Percentiles rank a stretch among this genome's conserved stretches.
Conservation (phyloP, 2,888 invertebrate genomes). For the Dugesia japonica region DNA sequence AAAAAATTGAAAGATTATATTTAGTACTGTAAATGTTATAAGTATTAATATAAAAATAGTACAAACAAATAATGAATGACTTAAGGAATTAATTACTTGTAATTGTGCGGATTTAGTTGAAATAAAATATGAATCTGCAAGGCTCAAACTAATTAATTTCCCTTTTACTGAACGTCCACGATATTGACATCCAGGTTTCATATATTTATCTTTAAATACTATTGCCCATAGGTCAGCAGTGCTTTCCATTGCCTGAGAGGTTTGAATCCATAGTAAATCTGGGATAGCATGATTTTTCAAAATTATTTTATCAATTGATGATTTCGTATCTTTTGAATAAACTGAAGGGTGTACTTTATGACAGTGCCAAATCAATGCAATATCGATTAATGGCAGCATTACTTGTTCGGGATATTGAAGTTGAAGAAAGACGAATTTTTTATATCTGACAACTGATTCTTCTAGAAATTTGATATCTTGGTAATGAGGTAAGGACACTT, state of each 20-base stretch:
- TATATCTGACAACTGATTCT: conserved; percentile 46
- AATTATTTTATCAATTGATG: conserved; percentile 44
- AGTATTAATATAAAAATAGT: no score
- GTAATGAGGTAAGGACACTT: conserved; percentile 51
- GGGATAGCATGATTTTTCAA: conserved; percentile 50
- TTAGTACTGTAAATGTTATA: no score
- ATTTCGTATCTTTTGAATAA: conserved; percentile 42
- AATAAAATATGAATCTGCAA: conserved; percentile 40
- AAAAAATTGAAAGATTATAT: no score
- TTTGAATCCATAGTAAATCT: conserved; percentile 41
- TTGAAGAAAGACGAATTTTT: conserved; percentile 48
- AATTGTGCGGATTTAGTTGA: conserved; percentile 39
- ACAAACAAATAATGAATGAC: no score
- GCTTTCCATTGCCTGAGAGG: conserved; percentile 42
- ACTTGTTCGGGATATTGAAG: conserved; percentile 47
- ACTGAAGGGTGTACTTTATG: conserved; percentile 48
- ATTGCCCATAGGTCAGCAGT: conserved; percentile 48
- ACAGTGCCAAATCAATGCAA: conserved; percentile 50
- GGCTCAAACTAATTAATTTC: conserved; percentile 44
- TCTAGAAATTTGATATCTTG: conserved; percentile 47
- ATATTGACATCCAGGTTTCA: conserved; percentile 49
- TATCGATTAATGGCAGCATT: conserved; percentile 51
- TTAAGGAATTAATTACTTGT: conserved; percentile 26
- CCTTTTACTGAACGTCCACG: conserved; percentile 48
- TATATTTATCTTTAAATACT: conserved; percentile 47